phyloP scores from a whole-genome alignment of 2,888 invertebrate species.

The Leucophenga maculata region DNA sequence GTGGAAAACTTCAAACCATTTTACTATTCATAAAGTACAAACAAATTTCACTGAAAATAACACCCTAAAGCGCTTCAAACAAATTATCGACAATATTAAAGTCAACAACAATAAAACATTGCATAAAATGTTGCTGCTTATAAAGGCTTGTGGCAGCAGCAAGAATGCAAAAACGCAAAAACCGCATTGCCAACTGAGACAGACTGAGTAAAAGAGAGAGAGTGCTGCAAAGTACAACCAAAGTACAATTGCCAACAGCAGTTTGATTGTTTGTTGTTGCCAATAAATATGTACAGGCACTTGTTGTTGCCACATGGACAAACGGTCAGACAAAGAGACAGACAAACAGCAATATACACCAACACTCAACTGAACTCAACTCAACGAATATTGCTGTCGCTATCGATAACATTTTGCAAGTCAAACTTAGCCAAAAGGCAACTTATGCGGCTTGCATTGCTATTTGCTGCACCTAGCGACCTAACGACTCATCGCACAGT shows the following conservation, averaged over 20 bases:
- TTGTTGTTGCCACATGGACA: conserved; percentile 47
- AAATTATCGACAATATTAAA: neutral
- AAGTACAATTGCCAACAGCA: conserved; percentile 55
- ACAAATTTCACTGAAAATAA: neutral
- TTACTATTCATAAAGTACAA: too few relatives aligned
- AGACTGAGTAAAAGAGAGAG: neutral
- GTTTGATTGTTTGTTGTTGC: conserved; percentile 63
- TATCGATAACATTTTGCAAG: conserved; percentile 20
- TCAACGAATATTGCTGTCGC: conserved; percentile 42
- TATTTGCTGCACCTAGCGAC: conserved; percentile 14
- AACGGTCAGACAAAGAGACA: conserved; percentile 51
- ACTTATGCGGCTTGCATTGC: conserved; percentile 25
- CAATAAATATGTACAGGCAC: conserved; percentile 63
- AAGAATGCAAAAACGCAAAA: neutral
- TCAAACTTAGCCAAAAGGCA: conserved; percentile 17
- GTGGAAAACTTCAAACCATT: too few relatives aligned
- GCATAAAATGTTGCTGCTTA: neutral
- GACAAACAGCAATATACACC: conserved; percentile 34
- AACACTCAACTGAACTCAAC: too few relatives aligned
- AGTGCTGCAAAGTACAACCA: neutral
- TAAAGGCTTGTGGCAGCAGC: neutral
- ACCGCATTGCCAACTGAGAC: conserved; percentile 6
- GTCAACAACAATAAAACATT: conserved; percentile 8
- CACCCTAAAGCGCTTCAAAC: neutral
- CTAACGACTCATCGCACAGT: neutral